phyloP scores from a whole-genome alignment of 2,113 vertebrate species.

The Podilymbus podiceps region DNA sequence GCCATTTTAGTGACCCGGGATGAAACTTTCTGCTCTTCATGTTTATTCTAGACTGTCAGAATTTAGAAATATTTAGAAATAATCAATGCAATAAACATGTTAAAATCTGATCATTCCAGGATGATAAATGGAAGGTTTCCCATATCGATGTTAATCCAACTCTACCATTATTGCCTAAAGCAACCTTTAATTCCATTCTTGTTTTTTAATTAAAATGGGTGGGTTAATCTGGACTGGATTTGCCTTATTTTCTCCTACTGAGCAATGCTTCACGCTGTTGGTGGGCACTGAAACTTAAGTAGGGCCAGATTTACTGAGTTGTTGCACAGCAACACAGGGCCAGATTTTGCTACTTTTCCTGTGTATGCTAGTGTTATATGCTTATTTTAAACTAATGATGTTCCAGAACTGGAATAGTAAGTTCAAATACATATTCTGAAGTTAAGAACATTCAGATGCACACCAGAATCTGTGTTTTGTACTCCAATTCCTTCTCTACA shows the following conservation, averaged over 20 bases:
- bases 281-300: slow-evolving; percentile 48
- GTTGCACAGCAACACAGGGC: not conserved
- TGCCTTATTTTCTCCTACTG: slow-evolving; percentile 16
- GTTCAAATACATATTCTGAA: not conserved
- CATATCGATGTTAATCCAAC: not conserved
- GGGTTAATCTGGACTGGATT: slow-evolving; percentile 10
- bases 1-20: not conserved
- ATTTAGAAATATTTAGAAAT: slow-evolving; percentile 11
- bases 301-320: slow-evolving; percentile 19
- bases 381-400: not conserved
- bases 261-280: slow-evolving; percentile 34
- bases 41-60: not conserved
- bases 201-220: slow-evolving; percentile 21
- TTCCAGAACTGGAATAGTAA: not conserved
- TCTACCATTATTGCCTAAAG: slow-evolving; percentile 19
- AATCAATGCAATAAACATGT: not conserved
- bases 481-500: not conserved
- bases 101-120: not conserved
- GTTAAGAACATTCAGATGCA: not conserved
- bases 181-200: slow-evolving; percentile 24
- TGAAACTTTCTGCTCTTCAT: not conserved
- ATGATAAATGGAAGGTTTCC: not conserved
- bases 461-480: not conserved
- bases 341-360: not conserved
- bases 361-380: not conserved